Evolutionary conservation across 2,797 vertebrate genomes (phyloP).

Genomic region (Syndactyla subalaris): DNA sequence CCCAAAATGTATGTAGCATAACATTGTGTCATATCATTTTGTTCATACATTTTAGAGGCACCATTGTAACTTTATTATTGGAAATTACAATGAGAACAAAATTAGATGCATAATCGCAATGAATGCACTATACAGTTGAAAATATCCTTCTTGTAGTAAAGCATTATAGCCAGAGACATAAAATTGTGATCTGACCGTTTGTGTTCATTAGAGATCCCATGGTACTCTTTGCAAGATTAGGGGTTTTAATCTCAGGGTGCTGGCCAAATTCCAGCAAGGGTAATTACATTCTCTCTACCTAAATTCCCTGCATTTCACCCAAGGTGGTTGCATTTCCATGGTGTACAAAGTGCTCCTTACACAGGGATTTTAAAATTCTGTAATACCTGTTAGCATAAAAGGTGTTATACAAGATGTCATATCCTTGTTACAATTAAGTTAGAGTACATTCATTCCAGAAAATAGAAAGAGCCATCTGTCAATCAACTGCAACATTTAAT

Average conservation of each 20-base stretch:
- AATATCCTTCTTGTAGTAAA: conserved; percentile 39
- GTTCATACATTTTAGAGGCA: not conserved
- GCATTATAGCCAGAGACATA: conserved; percentile 39
- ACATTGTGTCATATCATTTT: not conserved
- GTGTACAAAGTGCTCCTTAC: conserved; percentile 1
- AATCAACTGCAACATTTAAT: conserved; percentile 59
- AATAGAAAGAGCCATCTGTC: conserved; percentile 54
- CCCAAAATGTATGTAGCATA: conserved; percentile 3
- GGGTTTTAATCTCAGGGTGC: conserved; percentile 58
- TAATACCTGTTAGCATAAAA: not conserved
- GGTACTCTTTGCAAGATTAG: conserved; percentile 60
- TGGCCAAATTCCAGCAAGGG: conserved; percentile 60
- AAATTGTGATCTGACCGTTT: conserved; percentile 60
- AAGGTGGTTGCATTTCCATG: conserved; percentile 43
- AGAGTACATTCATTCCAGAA: conserved; percentile 22
- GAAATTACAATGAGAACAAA: conserved; percentile 28
- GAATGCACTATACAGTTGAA: not conserved
- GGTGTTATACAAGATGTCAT: conserved; percentile 24
- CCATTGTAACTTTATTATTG: conserved; percentile 22
- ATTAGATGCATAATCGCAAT: conserved; percentile 18
- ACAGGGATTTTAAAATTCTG: not conserved
- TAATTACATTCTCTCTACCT: conserved; percentile 59
- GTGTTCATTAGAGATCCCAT: conserved; percentile 65
- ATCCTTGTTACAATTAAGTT: conserved; percentile 25
- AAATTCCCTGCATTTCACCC: conserved; percentile 57